A percentile compares a stretch with the other conserved stretches of the same genome.
These are phyloP conservation scores for Orthosia incerta DNA, from an alignment of 2,888 invertebrate species.

Conservation along the genomic window DNA sequence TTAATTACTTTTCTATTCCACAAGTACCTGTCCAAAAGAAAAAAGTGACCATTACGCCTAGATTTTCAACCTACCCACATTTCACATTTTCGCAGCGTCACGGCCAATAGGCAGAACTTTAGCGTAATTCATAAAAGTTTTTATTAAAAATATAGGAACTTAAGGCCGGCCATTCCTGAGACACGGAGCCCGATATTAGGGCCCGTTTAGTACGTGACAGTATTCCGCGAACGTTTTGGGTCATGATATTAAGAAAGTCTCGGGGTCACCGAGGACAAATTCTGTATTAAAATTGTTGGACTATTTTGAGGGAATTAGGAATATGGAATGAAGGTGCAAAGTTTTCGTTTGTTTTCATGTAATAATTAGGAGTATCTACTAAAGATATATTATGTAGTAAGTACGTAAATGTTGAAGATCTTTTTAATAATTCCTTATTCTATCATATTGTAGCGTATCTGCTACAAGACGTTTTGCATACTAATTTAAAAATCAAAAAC, in stretches of 20 bases:
- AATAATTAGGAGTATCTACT: too few species aligned
- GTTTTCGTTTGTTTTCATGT: background rate
- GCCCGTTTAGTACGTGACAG: conserved; percentile 77
- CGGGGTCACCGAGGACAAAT: conserved; percentile 38
- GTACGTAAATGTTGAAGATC: too few species aligned
- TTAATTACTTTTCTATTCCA: background rate
- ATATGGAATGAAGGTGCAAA: conserved; percentile 15
- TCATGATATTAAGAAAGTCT: conserved; percentile 77
- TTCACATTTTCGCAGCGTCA: conserved; percentile 40
- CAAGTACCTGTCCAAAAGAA: conserved; percentile 31
- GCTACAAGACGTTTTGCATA: too few species aligned
- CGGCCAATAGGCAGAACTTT: conserved; percentile 33
- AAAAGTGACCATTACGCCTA: background rate
- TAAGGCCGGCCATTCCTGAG: conserved; percentile 57
- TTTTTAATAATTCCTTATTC: too few species aligned
- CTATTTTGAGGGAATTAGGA: conserved; percentile 30
- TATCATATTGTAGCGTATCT: too few species aligned
- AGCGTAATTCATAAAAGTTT: conserved; percentile 72
- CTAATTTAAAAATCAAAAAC: too few species aligned
- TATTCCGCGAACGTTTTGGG: conserved; percentile 71
- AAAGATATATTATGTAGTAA: too few species aligned
- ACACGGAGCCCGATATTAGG: conserved; percentile 59
- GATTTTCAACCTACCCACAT: background rate
- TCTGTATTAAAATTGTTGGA: conserved; percentile 46
- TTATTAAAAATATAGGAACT: conserved; percentile 78